Percentiles rank a stretch among this genome's conserved stretches.
Conservation (phyloP, 2,888 invertebrate species). For the Eilema sororculum region DNA sequence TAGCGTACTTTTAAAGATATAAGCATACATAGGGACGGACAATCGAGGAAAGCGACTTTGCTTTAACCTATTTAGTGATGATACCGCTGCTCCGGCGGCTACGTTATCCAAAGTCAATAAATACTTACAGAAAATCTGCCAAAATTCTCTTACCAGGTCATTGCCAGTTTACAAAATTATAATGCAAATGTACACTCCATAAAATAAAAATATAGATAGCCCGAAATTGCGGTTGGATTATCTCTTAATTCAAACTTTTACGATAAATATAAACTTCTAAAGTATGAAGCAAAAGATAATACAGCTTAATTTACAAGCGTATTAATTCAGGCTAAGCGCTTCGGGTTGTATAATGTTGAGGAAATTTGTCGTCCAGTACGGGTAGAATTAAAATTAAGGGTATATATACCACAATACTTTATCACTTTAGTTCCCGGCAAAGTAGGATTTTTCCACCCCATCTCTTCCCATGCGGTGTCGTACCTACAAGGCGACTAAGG, state of each 20-base stretch:
- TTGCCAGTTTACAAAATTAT: background rate
- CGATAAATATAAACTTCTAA: background rate
- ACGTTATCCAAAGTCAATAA: too few species aligned
- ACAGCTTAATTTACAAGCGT: background rate
- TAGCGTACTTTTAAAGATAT: too few species aligned
- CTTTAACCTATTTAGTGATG: too few species aligned
- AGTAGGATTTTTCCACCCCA: too few species aligned
- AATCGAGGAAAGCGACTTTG: too few species aligned
- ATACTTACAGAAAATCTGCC: background rate
- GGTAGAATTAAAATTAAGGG: too few species aligned
- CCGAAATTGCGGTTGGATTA: background rate
- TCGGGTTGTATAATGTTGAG: background rate
- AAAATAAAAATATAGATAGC: conserved; percentile 1
- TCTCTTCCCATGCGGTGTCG: too few species aligned
- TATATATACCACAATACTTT: too few species aligned
- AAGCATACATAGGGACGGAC: too few species aligned
- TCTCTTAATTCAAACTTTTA: background rate
- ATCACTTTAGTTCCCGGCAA: too few species aligned
- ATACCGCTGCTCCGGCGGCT: too few species aligned
- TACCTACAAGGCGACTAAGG: too few species aligned
- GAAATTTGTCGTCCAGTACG: background rate
- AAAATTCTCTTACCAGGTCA: background rate
- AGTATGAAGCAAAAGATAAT: background rate
- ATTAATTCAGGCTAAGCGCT: background rate
- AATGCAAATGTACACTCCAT: background rate